A percentile compares a stretch with the other conserved stretches of the same genome.
phyloP scores from a whole-genome alignment of 2,888 invertebrate species.

The Ochropleura leucogaster region DNA sequence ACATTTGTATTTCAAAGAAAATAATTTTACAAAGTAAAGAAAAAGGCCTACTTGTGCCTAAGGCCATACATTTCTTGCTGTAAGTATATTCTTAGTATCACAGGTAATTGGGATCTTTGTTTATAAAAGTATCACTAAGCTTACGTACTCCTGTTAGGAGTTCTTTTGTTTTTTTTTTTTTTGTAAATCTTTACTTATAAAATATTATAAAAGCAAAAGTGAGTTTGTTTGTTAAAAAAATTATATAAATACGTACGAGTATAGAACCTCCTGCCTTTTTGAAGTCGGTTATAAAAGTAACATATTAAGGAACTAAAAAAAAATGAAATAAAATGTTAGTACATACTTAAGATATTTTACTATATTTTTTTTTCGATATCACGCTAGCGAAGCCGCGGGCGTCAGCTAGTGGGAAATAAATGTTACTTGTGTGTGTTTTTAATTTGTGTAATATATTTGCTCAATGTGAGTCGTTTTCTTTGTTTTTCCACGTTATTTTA shows the following conservation, averaged over 20 bases:
- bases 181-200: too few relatives aligned
- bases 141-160: not conserved
- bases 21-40: conserved; percentile 29
- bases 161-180: not conserved
- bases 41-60: conserved; percentile 34
- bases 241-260: too few relatives aligned
- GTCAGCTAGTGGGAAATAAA: not conserved
- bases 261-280: too few relatives aligned
- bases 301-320: too few relatives aligned
- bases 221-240: too few relatives aligned
- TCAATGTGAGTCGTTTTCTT: not conserved
- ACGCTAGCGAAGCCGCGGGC: too few relatives aligned
- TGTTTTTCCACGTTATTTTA: not conserved
- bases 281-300: too few relatives aligned
- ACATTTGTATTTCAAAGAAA: conserved; percentile 33
- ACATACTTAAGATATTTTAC: too few relatives aligned
- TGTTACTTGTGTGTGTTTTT: not conserved
- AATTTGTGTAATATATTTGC: not conserved
- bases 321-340: too few relatives aligned
- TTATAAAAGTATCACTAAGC: conserved; percentile 34
- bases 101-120: conserved; percentile 49
- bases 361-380: too few relatives aligned
- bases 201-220: too few relatives aligned
- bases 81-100: conserved; percentile 25
- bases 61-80: conserved; percentile 43